A percentile compares a stretch with the other conserved stretches of the same genome.
Conservation (phyloP, 2,113 vertebrate species). For the Eclectus roratus region DNA sequence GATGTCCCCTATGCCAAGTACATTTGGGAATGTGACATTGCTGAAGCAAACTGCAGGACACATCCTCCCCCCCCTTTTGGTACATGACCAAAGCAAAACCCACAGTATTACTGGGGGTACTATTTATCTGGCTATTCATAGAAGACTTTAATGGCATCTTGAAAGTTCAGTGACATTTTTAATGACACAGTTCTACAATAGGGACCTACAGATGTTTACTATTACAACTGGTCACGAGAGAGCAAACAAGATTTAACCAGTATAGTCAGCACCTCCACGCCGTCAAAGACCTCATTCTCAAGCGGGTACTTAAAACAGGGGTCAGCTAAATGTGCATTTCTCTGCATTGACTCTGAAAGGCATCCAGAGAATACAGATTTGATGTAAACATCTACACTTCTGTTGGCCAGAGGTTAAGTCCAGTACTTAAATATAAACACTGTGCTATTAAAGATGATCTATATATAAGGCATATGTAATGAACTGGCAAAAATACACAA, state of each 20-base stretch:
- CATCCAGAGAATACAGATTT: rapidly evolving
- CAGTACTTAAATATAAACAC: background rate
- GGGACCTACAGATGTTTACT: background rate
- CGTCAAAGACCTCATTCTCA: background rate
- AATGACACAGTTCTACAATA: background rate
- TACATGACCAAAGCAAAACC: background rate
- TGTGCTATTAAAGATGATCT: background rate
- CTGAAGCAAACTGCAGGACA: background rate
- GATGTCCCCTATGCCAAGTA: conserved; percentile 76
- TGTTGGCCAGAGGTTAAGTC: background rate
- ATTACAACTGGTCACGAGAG: background rate
- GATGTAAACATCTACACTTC: background rate
- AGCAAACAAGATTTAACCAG: background rate
- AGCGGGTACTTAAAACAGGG: background rate
- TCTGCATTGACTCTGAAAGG: background rate
- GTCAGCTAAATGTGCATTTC: background rate
- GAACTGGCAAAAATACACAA: background rate
- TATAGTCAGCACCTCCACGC: background rate
- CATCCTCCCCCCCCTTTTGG: background rate
- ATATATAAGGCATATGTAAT: background rate
- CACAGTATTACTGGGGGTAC: rapidly evolving
- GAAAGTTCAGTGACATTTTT: background rate
- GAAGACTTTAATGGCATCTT: background rate
- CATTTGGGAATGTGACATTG: background rate
- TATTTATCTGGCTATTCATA: background rate